phyloP scores from a whole-genome alignment of 2,113 vertebrate genomes.

The Corythornis madagascariensis region DNA sequence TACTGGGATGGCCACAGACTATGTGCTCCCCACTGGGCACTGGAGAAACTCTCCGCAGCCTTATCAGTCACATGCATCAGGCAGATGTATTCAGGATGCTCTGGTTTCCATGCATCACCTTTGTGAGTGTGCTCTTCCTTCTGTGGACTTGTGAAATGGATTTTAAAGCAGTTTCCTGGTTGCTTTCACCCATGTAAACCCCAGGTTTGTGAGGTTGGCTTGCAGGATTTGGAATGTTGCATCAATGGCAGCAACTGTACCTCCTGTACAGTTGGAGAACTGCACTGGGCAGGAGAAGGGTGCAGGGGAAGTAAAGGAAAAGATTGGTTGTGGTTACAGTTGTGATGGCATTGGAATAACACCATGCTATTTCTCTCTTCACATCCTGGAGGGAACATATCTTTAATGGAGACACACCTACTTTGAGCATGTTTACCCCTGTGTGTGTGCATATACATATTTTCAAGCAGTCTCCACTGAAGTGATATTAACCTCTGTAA shows the following conservation, averaged over 20 bases:
- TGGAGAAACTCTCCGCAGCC: background rate
- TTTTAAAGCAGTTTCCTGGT: background rate
- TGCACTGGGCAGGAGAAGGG: background rate
- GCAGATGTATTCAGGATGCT: background rate
- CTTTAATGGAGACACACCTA: background rate
- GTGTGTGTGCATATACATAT: background rate
- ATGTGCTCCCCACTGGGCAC: accelerated
- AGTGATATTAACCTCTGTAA: background rate
- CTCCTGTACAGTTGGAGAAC: background rate
- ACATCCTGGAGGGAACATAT: background rate
- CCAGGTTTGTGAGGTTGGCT: accelerated
- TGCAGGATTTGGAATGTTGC: background rate
- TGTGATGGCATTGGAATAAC: background rate
- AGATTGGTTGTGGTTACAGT: background rate
- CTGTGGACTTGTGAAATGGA: background rate
- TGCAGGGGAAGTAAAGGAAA: background rate
- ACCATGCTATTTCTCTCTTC: background rate
- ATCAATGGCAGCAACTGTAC: background rate
- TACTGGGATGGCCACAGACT: background rate
- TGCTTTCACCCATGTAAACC: background rate
- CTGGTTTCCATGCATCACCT: background rate
- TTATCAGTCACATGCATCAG: accelerated
- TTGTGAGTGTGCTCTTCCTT: background rate
- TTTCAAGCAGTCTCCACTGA: background rate
- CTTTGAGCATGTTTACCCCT: background rate